A percentile compares a stretch with the other conserved stretches of the same genome.
phyloP scores from a whole-genome alignment of 2,888 invertebrate species.

The Apamea epomidion region DNA sequence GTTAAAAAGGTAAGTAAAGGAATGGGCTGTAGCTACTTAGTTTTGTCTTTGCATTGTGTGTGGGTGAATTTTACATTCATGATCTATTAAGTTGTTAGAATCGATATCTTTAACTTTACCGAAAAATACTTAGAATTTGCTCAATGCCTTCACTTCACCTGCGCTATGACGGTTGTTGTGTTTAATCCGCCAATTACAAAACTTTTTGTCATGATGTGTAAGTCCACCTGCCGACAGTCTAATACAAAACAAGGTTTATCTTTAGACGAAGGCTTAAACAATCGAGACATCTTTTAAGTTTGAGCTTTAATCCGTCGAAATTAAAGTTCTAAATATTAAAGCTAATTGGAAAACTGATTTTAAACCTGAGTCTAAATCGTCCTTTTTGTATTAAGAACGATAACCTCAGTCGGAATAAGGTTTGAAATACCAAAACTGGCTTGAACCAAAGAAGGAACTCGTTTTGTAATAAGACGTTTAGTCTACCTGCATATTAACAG shows the following conservation, averaged over 20 bases:
- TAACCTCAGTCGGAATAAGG: neutral
- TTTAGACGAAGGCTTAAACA: too few relatives aligned
- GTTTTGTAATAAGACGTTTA: neutral
- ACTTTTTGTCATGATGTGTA: neutral
- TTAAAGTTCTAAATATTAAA: neutral
- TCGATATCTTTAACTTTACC: neutral
- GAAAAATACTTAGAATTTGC: neutral
- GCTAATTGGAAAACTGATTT: neutral
- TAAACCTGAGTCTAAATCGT: neutral
- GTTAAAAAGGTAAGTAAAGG: constrained; percentile 66
- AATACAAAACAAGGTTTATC: neutral
- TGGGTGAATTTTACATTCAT: constrained; percentile 9
- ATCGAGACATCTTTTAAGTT: neutral
- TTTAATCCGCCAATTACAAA: too few relatives aligned
- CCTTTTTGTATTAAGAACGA: neutral
- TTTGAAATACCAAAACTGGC: neutral
- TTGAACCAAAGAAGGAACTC: neutral
- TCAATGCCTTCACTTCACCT: neutral
- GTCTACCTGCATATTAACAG: neutral
- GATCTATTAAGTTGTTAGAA: too few relatives aligned
- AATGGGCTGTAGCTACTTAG: constrained; percentile 22
- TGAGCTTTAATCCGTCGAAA: neutral
- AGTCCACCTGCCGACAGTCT: neutral
- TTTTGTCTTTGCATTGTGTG: constrained; percentile 22
- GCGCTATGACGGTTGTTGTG: neutral